phyloP scores from a whole-genome alignment of 2,888 invertebrate genomes.

The Alsophila aescularia region DNA sequence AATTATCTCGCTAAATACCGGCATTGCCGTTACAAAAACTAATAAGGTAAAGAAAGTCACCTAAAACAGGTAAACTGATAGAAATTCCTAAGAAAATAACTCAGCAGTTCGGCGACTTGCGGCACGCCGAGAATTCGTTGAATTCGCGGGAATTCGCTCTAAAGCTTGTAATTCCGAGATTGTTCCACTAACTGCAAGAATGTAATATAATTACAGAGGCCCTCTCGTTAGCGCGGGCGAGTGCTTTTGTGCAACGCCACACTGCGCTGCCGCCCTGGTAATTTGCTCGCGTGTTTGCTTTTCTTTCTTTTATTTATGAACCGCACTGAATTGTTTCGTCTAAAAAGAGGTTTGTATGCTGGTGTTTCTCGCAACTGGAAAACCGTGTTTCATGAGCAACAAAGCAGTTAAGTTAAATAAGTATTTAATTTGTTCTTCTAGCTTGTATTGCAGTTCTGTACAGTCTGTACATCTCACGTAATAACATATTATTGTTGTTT shows the following conservation, averaged over 20 bases:
- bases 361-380: conserved; percentile 12
- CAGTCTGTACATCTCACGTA: too few species aligned
- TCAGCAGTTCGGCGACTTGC: conserved; percentile 12
- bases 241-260: conserved; percentile 51
- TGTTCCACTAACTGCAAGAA: conserved; percentile 71
- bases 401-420: conserved; percentile 1
- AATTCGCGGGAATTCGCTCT: conserved; percentile 50
- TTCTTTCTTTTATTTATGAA: conserved; percentile 35
- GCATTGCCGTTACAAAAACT: not conserved
- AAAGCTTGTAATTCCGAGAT: conserved; percentile 71
- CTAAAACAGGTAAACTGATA: conserved; percentile 17
- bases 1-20: too few species aligned
- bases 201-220: conserved; percentile 72
- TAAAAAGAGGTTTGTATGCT: conserved; percentile 5
- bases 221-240: conserved; percentile 58
- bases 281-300: conserved; percentile 34
- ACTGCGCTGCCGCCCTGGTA: conserved; percentile 46
- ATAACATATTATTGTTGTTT: too few species aligned
- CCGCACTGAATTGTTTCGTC: conserved; percentile 11
- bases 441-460: too few species aligned
- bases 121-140: conserved; percentile 20
- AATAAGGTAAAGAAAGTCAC: conserved; percentile 1
- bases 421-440: too few species aligned
- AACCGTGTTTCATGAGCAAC: conserved; percentile 6
- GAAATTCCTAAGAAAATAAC: conserved; percentile 19